phyloP scores from a whole-genome alignment of 2,797 vertebrate species.

The Harpagifer antarcticus region DNA sequence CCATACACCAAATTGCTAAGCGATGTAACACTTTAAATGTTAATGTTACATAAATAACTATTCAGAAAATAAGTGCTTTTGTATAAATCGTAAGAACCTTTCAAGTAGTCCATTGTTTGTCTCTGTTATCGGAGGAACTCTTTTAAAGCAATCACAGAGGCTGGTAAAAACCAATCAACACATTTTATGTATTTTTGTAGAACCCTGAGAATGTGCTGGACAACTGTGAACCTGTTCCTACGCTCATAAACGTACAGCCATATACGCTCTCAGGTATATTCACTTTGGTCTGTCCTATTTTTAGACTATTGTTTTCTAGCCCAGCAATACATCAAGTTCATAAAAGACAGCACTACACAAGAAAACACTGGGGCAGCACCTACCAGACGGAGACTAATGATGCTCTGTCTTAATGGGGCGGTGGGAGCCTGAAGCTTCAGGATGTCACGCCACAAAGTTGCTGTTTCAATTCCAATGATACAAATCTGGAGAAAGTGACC shows the following conservation, averaged over 20 bases:
- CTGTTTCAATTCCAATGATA: conserved; percentile 47
- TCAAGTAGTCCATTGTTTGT: conserved; percentile 11
- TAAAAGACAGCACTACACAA: conserved; percentile 60
- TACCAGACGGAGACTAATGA: conserved; percentile 82
- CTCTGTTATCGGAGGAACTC: conserved; percentile 2
- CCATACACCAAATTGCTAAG: background rate
- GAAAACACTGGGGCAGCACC: conserved; percentile 73
- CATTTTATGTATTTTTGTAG: conserved; percentile 46
- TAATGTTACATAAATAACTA: too few species aligned
- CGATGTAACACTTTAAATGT: background rate
- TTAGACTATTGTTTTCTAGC: conserved; percentile 79
- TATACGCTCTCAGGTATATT: conserved; percentile 37
- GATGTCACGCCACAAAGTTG: conserved; percentile 42
- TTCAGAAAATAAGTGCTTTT: background rate
- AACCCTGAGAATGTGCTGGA: conserved; percentile 43
- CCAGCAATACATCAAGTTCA: conserved; percentile 79
- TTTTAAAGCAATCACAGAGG: conserved; percentile 28
- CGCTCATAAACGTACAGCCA: conserved; percentile 1
- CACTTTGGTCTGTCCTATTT: conserved; percentile 70
- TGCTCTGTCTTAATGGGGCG: conserved; percentile 67
- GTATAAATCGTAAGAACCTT: conserved; percentile 2
- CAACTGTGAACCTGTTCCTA: conserved; percentile 30
- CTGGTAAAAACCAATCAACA: conserved; percentile 20
- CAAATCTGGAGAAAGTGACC: conserved; percentile 36
- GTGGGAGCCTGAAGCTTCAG: conserved; percentile 59